Evolutionary conservation across 1,140 invertebrate genomes (phyloP).

Genomic region (Microvelia longipes): DNA sequence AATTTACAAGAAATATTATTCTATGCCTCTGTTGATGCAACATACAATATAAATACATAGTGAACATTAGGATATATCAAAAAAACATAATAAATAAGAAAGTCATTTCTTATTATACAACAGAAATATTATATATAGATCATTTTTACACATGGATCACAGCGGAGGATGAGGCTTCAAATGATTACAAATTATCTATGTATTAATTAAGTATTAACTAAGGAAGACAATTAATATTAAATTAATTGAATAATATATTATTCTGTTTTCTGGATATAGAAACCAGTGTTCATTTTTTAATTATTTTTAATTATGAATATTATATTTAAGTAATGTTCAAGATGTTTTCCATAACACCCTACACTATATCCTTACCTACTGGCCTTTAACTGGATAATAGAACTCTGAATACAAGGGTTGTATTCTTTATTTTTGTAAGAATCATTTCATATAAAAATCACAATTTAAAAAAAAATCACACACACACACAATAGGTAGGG

Average conservation of each 20-base stretch:
- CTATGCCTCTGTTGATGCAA: not conserved
- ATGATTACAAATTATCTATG: not conserved
- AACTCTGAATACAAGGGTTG: not conserved
- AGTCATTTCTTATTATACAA: not conserved
- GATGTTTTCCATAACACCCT: not conserved
- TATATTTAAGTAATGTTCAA: not conserved
- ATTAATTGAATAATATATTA: not conserved
- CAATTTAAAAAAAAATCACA: not conserved
- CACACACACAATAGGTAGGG: too few species aligned
- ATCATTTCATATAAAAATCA: not conserved
- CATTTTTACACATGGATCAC: not conserved
- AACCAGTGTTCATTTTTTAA: constrained; percentile 5
- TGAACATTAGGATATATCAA: not conserved
- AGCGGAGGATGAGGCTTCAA: not conserved
- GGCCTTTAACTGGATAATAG: not conserved
- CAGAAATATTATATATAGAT: not conserved
- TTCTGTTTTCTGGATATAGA: not conserved
- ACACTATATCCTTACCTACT: not conserved
- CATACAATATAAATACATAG: not conserved
- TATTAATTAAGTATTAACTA: not conserved
- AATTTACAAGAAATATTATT: too few species aligned
- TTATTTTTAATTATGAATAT: constrained; percentile 3
- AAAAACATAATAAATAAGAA: not conserved
- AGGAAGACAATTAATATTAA: not conserved
- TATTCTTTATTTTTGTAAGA: not conserved